A percentile compares a stretch with the other conserved stretches of the same genome.
Conservation (phyloP, 2,797 vertebrate species). For the Coreius guichenoti region DNA sequence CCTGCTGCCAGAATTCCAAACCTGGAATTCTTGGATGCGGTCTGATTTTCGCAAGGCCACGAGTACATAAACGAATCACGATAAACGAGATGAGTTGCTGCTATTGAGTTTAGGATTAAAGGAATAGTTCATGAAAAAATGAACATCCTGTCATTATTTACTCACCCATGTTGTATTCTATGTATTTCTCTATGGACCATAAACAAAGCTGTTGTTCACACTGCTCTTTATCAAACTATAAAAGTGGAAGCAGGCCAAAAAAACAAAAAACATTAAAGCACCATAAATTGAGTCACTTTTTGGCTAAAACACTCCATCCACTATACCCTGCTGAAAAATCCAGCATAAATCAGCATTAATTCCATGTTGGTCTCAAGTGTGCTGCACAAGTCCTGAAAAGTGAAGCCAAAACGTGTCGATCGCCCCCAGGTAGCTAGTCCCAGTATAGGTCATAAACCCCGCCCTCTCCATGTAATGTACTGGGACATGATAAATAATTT, state of each 20-base stretch:
- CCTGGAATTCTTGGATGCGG: slow-evolving; percentile 24
- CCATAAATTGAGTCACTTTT: neutral
- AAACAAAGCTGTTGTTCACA: neutral
- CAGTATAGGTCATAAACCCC: too few relatives aligned
- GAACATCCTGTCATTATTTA: neutral
- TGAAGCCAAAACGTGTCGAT: too few relatives aligned
- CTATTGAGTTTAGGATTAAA: slow-evolving; percentile 16
- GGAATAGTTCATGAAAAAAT: neutral
- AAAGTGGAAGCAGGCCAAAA: neutral
- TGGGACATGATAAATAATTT: too few relatives aligned
- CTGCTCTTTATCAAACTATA: neutral
- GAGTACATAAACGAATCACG: neutral
- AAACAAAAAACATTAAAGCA: neutral
- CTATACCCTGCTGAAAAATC: neutral
- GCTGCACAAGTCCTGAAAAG: too few relatives aligned
- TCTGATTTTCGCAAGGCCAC: neutral
- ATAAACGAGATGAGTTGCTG: neutral
- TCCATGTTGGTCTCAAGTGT: neutral
- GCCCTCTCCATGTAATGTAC: too few relatives aligned
- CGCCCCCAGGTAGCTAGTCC: too few relatives aligned
- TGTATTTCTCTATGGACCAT: neutral
- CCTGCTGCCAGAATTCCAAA: slow-evolving; percentile 35
- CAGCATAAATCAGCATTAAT: neutral
- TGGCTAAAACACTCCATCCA: neutral
- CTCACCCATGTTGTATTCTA: neutral